A percentile compares a stretch with the other conserved stretches of the same genome.
Conservation (phyloP, 2,113 vertebrate genomes). For the Semnornis frantzii region DNA sequence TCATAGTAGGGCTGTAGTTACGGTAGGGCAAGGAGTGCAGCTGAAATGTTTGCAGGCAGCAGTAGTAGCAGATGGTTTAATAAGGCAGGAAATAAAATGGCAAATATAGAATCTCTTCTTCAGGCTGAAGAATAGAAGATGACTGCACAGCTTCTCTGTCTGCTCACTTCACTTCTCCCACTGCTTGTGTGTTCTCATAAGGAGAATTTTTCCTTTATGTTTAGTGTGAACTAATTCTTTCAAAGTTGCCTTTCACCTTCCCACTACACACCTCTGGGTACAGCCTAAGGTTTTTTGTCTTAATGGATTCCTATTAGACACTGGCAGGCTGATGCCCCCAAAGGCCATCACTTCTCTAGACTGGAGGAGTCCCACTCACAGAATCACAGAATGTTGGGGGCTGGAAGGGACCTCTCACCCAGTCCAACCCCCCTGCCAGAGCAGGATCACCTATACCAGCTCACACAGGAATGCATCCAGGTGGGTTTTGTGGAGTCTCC, state of each 20-base stretch:
- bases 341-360: not conserved
- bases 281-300: not conserved
- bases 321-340: not conserved
- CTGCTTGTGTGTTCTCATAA: not conserved
- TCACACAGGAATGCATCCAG: too few relatives aligned
- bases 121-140: not conserved
- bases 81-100: not conserved
- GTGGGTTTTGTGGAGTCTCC: too few relatives aligned
- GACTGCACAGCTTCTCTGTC: not conserved
- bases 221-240: not conserved
- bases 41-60: not conserved
- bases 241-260: not conserved
- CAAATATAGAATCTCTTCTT: not conserved
- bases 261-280: not conserved
- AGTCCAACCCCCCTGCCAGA: too few relatives aligned
- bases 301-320: not conserved
- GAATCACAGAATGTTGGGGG: too few relatives aligned
- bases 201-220: not conserved
- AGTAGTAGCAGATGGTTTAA: not conserved
- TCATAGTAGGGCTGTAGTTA: not conserved
- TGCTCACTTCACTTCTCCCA: not conserved
- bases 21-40: not conserved
- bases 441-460: too few relatives aligned
- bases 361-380: not conserved
- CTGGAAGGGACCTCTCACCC: too few relatives aligned